Evolutionary conservation across 2,888 invertebrate species (phyloP), one percentile per base, ranked within the genome.

Genomic region (Linnaemya tessellans): DNA sequence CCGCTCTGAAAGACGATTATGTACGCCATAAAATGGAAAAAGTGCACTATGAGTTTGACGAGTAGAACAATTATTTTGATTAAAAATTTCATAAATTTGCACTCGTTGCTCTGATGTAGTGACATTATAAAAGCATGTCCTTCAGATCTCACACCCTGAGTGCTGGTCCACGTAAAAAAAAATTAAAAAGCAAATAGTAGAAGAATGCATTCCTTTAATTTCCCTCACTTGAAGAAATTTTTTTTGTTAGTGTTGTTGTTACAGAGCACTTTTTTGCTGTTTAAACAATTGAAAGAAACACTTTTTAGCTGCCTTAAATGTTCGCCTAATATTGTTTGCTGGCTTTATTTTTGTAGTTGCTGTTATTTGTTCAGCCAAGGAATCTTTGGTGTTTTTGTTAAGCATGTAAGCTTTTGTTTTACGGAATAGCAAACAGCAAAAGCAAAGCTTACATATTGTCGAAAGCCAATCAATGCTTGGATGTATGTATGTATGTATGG

Each of bases 281-380:
- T 78, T 65, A 65, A 78, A 83, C 82, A 83, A 78, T 83, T 83
- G 82, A 78, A 78, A 58, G 71, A 83, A 82, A 83, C 82, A 83
- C 82, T 83, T 83, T 80, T 80, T 74, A 80, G 54, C 84, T 56
- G 80, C 73, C 74, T 80, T 43, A 67, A 80, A 68, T 74, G 74
- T 70, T 80, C 49, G 67, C 70, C 51, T 67, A 79, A 78, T 78
- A 73, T 74, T 84, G 62, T 68, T n/a, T 84, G 68, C 51, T 78
- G 35, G 10, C 22, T 22, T 70, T 71, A 49, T 18, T 35, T 68
- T 30, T 60, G n/a, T 68, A 68, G 73, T 65, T 67, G 80, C 49
- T 60, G 41, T 43, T 80, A 80, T 80, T 80, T 80, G 80, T 74
- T 80, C 67, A 51, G 65, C 38, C 49, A 35, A 67, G 65, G 70